Evolutionary conservation across 1,140 invertebrate genomes (phyloP).

Genomic region (Drosophila pandora): DNA sequence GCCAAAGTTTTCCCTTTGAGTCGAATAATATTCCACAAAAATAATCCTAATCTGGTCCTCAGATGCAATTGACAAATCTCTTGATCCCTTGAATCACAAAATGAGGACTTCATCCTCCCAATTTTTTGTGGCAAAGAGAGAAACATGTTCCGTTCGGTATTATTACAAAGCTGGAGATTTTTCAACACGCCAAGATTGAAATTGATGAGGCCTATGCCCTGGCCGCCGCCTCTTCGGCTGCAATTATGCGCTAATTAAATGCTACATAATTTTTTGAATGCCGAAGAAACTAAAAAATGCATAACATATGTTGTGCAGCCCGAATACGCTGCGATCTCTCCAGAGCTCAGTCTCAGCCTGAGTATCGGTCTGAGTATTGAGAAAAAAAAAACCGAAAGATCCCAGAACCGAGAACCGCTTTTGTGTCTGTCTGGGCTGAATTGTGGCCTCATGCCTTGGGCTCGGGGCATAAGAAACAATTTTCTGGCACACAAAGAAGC

Average conservation of each 20-base stretch:
- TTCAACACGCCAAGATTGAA: slow-evolving; percentile 40
- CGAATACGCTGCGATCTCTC: slow-evolving; percentile 12
- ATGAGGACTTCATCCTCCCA: too few relatives aligned
- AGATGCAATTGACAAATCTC: background rate
- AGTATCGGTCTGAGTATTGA: slow-evolving; percentile 8
- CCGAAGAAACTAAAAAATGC: slow-evolving; percentile 80
- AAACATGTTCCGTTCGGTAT: slow-evolving; percentile 10
- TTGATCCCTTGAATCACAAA: too few relatives aligned
- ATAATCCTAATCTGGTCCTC: too few relatives aligned
- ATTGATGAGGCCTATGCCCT: slow-evolving; percentile 38
- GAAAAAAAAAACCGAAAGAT: slow-evolving; percentile 4
- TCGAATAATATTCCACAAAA: too few relatives aligned
- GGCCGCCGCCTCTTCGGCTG: slow-evolving; percentile 32
- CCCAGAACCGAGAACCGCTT: slow-evolving; percentile 44
- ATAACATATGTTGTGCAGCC: slow-evolving; percentile 78
- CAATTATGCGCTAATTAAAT: slow-evolving; percentile 82
- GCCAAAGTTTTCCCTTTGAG: slow-evolving; percentile 10
- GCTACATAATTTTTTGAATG: slow-evolving; percentile 80
- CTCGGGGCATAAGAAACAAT: slow-evolving; percentile 77
- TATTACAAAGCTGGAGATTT: slow-evolving; percentile 23
- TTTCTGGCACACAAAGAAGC: slow-evolving; percentile 59
- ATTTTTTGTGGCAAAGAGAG: too few relatives aligned
- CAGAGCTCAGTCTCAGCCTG: slow-evolving; percentile 22
- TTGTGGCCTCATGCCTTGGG: slow-evolving; percentile 64
- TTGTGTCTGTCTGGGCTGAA: slow-evolving; percentile 41